A percentile compares a stretch with the other conserved stretches of the same genome.
These are phyloP conservation scores for Tricholauxania praeusta DNA, from an alignment of 2,888 invertebrate species.

Conservation along the genomic window DNA sequence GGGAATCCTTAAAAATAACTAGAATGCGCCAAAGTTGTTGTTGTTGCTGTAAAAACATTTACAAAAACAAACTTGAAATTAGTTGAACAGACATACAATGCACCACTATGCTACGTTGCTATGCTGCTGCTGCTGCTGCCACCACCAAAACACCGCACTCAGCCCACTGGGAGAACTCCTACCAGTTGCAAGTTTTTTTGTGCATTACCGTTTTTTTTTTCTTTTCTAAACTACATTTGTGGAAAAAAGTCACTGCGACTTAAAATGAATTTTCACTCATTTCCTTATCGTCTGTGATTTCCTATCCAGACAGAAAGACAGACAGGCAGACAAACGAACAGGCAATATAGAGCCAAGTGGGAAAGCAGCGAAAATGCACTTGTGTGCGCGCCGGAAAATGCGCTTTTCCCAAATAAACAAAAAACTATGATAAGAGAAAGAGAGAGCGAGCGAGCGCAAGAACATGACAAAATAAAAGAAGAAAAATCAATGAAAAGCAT, in stretches of 20 bases:
- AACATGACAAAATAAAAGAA: neutral
- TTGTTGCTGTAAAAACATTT: neutral
- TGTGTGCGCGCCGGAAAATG: slow-evolving; percentile 38
- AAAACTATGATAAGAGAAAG: neutral
- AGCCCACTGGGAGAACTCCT: neutral
- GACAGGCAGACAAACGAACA: neutral
- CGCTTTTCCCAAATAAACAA: slow-evolving; percentile 36
- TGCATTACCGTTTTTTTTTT: too few relatives aligned
- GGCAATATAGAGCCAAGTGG: slow-evolving; percentile 15
- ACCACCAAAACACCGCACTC: neutral
- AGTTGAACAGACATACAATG: slow-evolving; percentile 4
- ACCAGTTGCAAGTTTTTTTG: neutral
- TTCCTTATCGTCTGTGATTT: slow-evolving; percentile 64
- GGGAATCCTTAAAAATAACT: neutral
- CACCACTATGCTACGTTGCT: neutral
- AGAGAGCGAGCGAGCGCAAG: neutral
- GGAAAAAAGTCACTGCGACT: slow-evolving; percentile 2
- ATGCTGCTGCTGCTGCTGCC: neutral
- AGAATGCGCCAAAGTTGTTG: slow-evolving; percentile 8
- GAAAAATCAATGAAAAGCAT: slow-evolving; percentile 39
- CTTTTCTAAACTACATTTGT: too few relatives aligned
- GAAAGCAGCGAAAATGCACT: slow-evolving; percentile 30
- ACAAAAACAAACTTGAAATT: slow-evolving; percentile 21
- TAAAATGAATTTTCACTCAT: slow-evolving; percentile 63
- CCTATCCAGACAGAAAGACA: slow-evolving; percentile 47